A percentile compares a stretch with the other conserved stretches of the same genome.
These are phyloP conservation scores for Nemoura dubitans DNA, from an alignment of 2,888 invertebrate species.

Conservation along the genomic window DNA sequence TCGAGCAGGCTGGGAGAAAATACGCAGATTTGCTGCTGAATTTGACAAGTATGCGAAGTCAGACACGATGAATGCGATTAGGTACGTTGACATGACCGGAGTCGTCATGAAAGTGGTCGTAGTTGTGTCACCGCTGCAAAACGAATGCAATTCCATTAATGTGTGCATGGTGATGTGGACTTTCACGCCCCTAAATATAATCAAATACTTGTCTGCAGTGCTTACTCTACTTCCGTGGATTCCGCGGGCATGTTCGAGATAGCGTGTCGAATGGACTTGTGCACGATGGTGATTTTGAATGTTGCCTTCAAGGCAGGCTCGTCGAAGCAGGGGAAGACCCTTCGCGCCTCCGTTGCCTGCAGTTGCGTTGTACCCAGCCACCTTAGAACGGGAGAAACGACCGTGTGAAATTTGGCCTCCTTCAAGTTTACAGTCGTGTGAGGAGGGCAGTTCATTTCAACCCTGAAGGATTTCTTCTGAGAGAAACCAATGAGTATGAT, in stretches of 20 bases:
- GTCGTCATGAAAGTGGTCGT: slow-evolving; percentile 62
- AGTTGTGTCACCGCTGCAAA: not conserved
- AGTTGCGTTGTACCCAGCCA: slow-evolving; percentile 74
- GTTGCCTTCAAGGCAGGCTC: slow-evolving; percentile 74
- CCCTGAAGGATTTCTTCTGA: too few relatives aligned
- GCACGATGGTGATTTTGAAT: slow-evolving; percentile 71
- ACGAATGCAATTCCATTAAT: not conserved
- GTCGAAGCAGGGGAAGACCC: slow-evolving; percentile 81
- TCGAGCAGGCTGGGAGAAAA: slow-evolving; percentile 62
- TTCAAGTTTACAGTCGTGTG: not conserved
- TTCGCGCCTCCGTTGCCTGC: slow-evolving; percentile 71
- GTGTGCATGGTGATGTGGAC: too few relatives aligned
- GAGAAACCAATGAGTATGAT: too few relatives aligned
- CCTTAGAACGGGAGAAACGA: slow-evolving; percentile 60
- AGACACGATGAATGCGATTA: slow-evolving; percentile 45
- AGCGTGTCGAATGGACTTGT: slow-evolving; percentile 58
- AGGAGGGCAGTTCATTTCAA: too few relatives aligned
- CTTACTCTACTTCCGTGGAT: not conserved
- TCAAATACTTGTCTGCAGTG: not conserved
- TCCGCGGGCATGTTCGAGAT: slow-evolving; percentile 42
- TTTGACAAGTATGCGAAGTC: slow-evolving; percentile 41
- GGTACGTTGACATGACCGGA: slow-evolving; percentile 66
- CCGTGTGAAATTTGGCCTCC: slow-evolving; percentile 46
- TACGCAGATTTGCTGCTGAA: slow-evolving; percentile 54
- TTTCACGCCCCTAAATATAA: too few relatives aligned